phyloP scores from a whole-genome alignment of 1,140 invertebrate species.

The Bombyx mandarina region DNA sequence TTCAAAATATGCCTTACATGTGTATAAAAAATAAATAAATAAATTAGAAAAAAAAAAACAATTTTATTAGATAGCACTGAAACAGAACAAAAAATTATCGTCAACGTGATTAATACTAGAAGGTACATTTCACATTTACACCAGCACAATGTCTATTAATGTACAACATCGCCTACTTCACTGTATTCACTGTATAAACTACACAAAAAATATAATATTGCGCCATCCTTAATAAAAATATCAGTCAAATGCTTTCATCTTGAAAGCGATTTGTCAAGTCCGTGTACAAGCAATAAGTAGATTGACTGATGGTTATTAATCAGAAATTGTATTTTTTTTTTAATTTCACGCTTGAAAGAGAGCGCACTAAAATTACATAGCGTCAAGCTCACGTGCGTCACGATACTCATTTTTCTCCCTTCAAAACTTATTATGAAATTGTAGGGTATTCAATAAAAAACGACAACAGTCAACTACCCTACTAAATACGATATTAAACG shows the following conservation, averaged over 20 bases:
- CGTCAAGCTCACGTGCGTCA: too few relatives aligned
- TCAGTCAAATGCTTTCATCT: slow-evolving; percentile 13
- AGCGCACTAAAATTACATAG: too few relatives aligned
- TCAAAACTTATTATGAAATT: too few relatives aligned
- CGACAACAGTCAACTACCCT: too few relatives aligned
- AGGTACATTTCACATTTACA: slow-evolving; percentile 38
- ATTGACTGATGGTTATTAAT: too few relatives aligned
- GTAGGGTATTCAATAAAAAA: too few relatives aligned
- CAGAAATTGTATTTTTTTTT: too few relatives aligned
- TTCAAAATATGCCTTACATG: too few relatives aligned
- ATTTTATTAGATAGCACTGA: slow-evolving; percentile 47
- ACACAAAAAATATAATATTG: too few relatives aligned
- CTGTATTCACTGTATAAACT: not conserved
- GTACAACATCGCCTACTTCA: slow-evolving; percentile 14
- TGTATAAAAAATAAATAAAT: slow-evolving; percentile 10
- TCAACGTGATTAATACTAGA: slow-evolving; percentile 45
- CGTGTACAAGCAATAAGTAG: not conserved
- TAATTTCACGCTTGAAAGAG: too few relatives aligned
- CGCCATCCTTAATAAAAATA: slow-evolving; percentile 2
- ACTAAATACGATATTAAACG: too few relatives aligned
- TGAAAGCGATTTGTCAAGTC: slow-evolving; percentile 17
- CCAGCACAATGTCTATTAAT: slow-evolving; percentile 38
- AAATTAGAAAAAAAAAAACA: slow-evolving; percentile 29
- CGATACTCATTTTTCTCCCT: too few relatives aligned
- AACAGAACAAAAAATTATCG: slow-evolving; percentile 52